Conservation (phyloP, 1,140 invertebrate species). For the Brachionus paranguensis region DNA sequence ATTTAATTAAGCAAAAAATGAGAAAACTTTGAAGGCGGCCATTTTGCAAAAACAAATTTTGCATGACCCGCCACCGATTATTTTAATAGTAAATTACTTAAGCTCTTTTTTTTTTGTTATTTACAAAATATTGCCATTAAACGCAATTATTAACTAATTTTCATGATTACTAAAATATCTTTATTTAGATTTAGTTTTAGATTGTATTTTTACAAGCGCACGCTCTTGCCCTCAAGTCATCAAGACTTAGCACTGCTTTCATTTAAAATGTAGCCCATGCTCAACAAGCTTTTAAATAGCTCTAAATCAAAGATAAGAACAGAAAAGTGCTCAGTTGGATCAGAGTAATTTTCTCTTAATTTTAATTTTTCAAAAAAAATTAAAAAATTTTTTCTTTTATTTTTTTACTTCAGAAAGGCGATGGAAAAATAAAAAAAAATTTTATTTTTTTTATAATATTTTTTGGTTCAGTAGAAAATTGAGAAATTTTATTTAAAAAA, state of each 20-base stretch:
- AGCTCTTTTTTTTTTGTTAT: not conserved
- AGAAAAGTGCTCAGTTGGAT: not conserved
- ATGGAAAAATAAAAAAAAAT: too few relatives aligned
- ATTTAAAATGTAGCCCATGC: not conserved
- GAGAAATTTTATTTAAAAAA: too few relatives aligned
- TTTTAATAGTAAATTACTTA: not conserved
- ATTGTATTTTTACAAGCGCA: not conserved
- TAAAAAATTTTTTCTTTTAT: not conserved
- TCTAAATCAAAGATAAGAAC: not conserved
- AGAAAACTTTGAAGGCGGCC: not conserved
- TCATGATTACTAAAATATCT: not conserved
- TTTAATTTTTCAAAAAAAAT: not conserved
- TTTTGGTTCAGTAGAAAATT: too few relatives aligned
- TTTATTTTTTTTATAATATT: too few relatives aligned
- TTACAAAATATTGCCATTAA: not conserved
- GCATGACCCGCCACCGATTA: not conserved
- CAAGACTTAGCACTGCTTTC: not conserved
- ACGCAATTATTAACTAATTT: not conserved
- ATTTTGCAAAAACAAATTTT: not conserved
- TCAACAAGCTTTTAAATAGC: not conserved
- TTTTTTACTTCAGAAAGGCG: not conserved
- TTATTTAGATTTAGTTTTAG: not conserved
- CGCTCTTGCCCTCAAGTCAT: not conserved
- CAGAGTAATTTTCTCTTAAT: not conserved
- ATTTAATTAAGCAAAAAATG: conserved; percentile 6